A percentile compares a stretch with the other conserved stretches of the same genome.
Evolutionary conservation across 2,888 invertebrate species (phyloP).

Genomic region (Omphaloscelis lunosa): DNA sequence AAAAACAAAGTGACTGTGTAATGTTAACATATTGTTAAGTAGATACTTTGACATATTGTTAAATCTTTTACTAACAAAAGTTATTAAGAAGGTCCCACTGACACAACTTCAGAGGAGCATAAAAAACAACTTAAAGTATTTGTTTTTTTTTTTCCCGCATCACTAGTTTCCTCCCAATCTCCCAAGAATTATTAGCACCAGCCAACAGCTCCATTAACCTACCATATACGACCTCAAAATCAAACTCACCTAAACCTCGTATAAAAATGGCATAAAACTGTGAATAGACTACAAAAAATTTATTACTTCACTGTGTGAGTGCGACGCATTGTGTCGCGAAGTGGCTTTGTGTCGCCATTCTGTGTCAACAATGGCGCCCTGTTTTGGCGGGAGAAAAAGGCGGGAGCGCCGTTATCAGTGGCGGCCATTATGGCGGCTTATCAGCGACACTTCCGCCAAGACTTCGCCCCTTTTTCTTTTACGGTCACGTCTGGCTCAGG

Average conservation of each 20-base stretch:
- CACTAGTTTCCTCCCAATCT: background rate
- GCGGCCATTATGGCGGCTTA: constrained; percentile 90
- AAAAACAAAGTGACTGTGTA: background rate
- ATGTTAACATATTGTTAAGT: background rate
- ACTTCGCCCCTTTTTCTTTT: constrained; percentile 89
- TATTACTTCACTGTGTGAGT: constrained; percentile 77
- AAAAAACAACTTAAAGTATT: background rate
- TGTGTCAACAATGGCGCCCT: constrained; percentile 86
- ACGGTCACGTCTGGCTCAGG: constrained; percentile 88
- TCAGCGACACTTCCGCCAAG: constrained; percentile 86
- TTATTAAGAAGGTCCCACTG: background rate
- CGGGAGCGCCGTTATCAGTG: constrained; percentile 89
- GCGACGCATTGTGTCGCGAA: constrained; percentile 76
- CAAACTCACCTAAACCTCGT: constrained; percentile 68
- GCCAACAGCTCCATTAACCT: constrained; percentile 47
- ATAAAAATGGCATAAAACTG: constrained; percentile 75
- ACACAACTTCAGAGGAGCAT: background rate
- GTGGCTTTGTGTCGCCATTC: constrained; percentile 85
- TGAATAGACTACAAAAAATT: constrained; percentile 81
- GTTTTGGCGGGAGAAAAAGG: constrained; percentile 90
- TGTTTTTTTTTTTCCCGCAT: background rate
- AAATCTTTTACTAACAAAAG: background rate
- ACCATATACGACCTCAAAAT: constrained; percentile 62
- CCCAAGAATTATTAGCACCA: constrained; percentile 6
- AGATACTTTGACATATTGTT: background rate